Conservation (phyloP, 2,113 vertebrate species). For the Tretioscincus oriximinensis region DNA sequence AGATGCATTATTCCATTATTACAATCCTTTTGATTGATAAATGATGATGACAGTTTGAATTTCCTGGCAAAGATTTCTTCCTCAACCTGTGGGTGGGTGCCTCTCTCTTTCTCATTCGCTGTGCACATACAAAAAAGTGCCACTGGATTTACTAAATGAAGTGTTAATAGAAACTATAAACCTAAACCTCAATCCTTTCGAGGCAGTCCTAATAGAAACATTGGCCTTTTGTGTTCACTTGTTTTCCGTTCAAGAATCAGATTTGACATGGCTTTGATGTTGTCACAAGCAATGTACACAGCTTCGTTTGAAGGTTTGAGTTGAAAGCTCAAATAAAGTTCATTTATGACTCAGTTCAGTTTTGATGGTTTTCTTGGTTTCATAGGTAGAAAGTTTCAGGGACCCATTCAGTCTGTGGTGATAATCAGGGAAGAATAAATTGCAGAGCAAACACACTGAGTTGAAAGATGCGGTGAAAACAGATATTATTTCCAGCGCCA, state of each 20-base stretch:
- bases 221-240: conserved; percentile 12
- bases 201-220: neutral
- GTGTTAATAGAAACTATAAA: conserved; percentile 6
- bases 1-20: neutral
- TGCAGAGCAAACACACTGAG: no score
- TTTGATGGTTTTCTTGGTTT: neutral
- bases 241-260: neutral
- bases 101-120: no score
- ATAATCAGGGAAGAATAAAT: no score
- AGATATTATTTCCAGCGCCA: no score
- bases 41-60: neutral
- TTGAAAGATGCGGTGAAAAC: no score
- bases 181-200: neutral
- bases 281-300: conserved; percentile 17
- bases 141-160: neutral
- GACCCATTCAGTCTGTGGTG: neutral
- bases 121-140: neutral
- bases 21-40: neutral
- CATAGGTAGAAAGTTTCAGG: neutral
- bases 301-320: neutral
- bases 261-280: conserved; percentile 8
- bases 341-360: conserved; percentile 6
- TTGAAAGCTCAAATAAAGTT: conserved; percentile 26
- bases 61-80: neutral
- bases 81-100: neutral